Conservation (phyloP, 2,113 vertebrate genomes). For the Lathamus discolor region DNA sequence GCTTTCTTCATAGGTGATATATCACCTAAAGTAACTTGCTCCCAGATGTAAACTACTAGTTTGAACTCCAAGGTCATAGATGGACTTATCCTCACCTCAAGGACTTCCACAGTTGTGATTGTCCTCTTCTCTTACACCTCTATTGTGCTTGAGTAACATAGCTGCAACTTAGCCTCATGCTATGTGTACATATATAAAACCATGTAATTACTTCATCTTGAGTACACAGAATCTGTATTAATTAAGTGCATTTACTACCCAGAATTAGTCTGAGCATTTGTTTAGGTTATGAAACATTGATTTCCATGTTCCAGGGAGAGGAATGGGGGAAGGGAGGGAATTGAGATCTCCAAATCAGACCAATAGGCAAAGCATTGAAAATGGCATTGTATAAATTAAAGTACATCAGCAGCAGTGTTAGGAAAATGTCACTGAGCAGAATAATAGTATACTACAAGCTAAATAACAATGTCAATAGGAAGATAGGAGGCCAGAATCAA, state of each 20-base stretch:
- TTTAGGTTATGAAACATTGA: neutral
- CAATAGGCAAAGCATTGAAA: neutral
- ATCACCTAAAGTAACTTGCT: neutral
- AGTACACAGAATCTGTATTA: neutral
- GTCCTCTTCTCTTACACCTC: neutral
- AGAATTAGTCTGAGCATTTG: neutral
- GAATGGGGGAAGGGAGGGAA: neutral
- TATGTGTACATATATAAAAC: neutral
- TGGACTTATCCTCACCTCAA: neutral
- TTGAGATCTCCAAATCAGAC: neutral
- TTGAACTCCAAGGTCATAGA: neutral
- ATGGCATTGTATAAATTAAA: neutral
- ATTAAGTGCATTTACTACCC: neutral
- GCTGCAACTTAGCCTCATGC: neutral
- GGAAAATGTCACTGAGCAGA: neutral
- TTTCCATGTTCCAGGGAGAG: neutral
- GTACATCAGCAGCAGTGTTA: neutral
- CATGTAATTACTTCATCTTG: neutral
- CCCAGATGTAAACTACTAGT: neutral
- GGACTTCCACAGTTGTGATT: neutral
- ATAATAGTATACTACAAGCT: neutral
- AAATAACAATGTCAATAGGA: neutral
- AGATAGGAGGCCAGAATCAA: neutral
- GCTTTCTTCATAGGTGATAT: neutral
- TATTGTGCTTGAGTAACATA: neutral